Evolutionary conservation across 1,140 invertebrate genomes (phyloP), one percentile per base, ranked within the genome.

Genomic region (Aphis craccivora): DNA sequence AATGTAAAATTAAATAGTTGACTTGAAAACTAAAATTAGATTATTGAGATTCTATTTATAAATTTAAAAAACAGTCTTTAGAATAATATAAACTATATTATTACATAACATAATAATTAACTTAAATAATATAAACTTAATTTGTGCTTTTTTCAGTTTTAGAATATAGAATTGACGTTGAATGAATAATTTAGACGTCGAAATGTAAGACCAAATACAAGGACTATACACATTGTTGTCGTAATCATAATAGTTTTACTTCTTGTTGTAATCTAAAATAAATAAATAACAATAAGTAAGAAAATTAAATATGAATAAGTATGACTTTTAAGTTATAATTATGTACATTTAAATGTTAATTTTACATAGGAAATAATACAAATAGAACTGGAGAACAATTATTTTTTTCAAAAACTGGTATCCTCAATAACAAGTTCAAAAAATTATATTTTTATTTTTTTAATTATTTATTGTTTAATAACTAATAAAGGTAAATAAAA

Each of bases 231-330:
- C 23, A 37, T 35, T 40, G 91, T 53, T 20, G 91, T 51, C 30
- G 45, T 84, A 9, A 93, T 51, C 22, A 84, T 84, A 11, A 51
- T 6, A 18, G 30, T 83, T 84, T 25, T 93, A n/a, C n/a, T 53
- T 40, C 14, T 84, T 35, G 30, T 91, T 55, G 25, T 51, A n/a
- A 43, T 84, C 91, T 93, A 55, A 37, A 92, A 92, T 7, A 67
- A 91, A n/a, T n/a, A n/a, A n/a, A n/a, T n/a, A n/a, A 25, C 30
- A 67, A 67, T 67, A 14, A 67, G 3, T 30, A 30, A 30, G 55
- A 60, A 60, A 67, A 30, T 30, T 67, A 67, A 67, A 67, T 7
- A 67, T 30, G n/a, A 67, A 67, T 67, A 67, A 67, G 11, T 67
- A 67, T 67, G 9, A 67, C 14, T 67, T n/a, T 67, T 30, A 67